Conservation (phyloP, 92 coral and sea anemone genomes). For the Anthopleura xanthogrammica region DNA sequence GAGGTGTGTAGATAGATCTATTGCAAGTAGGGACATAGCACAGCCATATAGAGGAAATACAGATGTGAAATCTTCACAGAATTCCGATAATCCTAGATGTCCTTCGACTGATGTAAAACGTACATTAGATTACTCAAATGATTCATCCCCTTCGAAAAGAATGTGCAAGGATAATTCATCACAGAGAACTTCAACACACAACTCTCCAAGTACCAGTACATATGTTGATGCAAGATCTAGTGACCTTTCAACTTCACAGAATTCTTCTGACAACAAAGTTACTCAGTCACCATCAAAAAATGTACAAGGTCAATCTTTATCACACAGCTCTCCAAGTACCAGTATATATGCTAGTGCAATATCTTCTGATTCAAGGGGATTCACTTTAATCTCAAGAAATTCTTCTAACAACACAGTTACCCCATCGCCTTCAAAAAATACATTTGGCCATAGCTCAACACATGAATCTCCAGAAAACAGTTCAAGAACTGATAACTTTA, state of each 20-base stretch:
- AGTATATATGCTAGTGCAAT: not conserved
- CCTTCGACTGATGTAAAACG: not conserved
- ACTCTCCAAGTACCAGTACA: not conserved
- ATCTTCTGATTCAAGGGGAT: not conserved
- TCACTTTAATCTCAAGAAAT: not conserved
- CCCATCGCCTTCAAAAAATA: not conserved
- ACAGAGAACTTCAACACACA: not conserved
- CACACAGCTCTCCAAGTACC: not conserved
- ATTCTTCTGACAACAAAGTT: not conserved
- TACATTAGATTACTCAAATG: not conserved
- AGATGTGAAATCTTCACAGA: not conserved
- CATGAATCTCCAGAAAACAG: not conserved
- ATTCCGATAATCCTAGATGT: not conserved
- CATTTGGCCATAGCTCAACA: not conserved
- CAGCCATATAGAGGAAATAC: constrained; percentile 17
- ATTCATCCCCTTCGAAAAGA: not conserved
- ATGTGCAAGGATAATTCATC: not conserved
- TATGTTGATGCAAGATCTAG: not conserved
- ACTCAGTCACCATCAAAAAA: not conserved
- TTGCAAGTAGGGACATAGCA: constrained; percentile 37
- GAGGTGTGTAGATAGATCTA: constrained; percentile 16
- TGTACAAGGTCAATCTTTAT: not conserved
- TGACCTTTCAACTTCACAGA: not conserved
- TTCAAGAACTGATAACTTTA: not conserved
- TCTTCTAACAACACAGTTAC: not conserved